Evolutionary conservation across 2,888 invertebrate species (phyloP).

Genomic region (Drosophila buzzatii): DNA sequence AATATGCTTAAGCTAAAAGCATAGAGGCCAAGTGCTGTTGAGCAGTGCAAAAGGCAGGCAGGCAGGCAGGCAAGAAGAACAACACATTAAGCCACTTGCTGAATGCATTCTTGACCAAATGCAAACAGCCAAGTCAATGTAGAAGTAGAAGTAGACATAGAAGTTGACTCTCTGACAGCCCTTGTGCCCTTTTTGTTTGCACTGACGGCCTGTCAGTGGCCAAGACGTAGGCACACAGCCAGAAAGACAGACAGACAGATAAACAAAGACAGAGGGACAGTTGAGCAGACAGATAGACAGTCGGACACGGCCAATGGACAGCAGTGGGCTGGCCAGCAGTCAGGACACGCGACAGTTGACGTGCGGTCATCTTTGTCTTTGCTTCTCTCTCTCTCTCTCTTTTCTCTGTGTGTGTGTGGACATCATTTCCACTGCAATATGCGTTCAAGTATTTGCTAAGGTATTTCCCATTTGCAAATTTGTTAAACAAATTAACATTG

Average conservation of each 20-base stretch:
- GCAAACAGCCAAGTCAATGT: conserved; percentile 45
- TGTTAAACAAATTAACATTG: conserved; percentile 68
- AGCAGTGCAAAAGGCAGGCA: conserved; percentile 14
- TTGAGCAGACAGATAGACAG: conserved; percentile 9
- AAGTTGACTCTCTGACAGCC: conserved; percentile 27
- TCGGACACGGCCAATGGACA: conserved; percentile 26
- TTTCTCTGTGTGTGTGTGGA: conserved; percentile 5
- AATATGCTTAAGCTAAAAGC: conserved; percentile 23
- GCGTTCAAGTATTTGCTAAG: conserved; percentile 54
- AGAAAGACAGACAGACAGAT: conserved; percentile 22
- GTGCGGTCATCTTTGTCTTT: conserved; percentile 13
- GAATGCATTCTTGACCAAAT: conserved; percentile 55
- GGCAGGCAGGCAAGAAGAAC: conserved; percentile 7
- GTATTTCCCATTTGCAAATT: conserved; percentile 67
- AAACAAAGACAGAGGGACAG: conserved; percentile 14
- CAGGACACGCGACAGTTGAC: conserved; percentile 75
- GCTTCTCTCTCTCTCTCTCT: neutral
- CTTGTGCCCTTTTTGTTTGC: conserved; percentile 67
- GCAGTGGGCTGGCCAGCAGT: conserved; percentile 29
- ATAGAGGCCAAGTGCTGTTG: conserved; percentile 45
- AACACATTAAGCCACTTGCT: conserved; percentile 61
- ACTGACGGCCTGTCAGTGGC: conserved; percentile 72
- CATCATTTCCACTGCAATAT: conserved; percentile 52
- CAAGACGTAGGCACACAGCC: conserved; percentile 74
- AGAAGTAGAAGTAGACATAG: conserved; percentile 19